Base-by-base conservation (phyloP, 2,797 vertebrate genomes). In the Danio albolineatus region DNA sequence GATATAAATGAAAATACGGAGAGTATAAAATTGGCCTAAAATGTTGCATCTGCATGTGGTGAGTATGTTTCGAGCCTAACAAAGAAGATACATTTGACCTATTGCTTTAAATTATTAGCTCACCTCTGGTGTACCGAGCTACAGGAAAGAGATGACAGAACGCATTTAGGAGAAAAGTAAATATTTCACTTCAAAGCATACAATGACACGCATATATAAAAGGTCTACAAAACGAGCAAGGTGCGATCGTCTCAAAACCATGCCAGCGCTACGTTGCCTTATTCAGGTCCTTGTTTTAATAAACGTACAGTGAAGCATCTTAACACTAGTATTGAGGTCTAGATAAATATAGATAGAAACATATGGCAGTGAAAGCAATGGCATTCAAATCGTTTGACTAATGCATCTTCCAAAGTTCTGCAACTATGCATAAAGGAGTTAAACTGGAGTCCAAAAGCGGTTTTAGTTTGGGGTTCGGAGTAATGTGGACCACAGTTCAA, bases 171-270 rank as follows among this genome's bases (percentile, higher is more conserved):
- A 41, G 10, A 46, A 6, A 49, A 10, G 69, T 62, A 60, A 28
- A 44, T 19, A 10, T 46, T 51, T 36, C 14, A 67, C 54, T 28
- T 62, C 49, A 46, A 69, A 36, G 16, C 49, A 90, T 82, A 89
- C 85, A 87, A 79, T 80, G 86, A 88, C 71, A 19, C 66, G 82
- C 62, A 86, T 83, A 91, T 91, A 92, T 28, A 28, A 83, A 92
- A 92, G 91, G 80, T 89, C 88, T 84, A 86, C 83, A 92, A 93
- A 92, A 91, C 36, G 89, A 92, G 85, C 88, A 90, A 90, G 90
- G 85, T 56, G 83, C 81, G 43, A n/a, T 72, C 80, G 76, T 71
- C 87, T 84, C 28, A 80, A 73, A 78, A 84, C 86, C 86, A 87
- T 79, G n/a, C 84, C 85, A 39, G 83, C 65, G 41, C 81, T 85